Evolutionary conservation across 92 coral and sea anemone species (phyloP), one percentile per base, ranked within the genome.

Genomic region (Porites cylindrica): DNA sequence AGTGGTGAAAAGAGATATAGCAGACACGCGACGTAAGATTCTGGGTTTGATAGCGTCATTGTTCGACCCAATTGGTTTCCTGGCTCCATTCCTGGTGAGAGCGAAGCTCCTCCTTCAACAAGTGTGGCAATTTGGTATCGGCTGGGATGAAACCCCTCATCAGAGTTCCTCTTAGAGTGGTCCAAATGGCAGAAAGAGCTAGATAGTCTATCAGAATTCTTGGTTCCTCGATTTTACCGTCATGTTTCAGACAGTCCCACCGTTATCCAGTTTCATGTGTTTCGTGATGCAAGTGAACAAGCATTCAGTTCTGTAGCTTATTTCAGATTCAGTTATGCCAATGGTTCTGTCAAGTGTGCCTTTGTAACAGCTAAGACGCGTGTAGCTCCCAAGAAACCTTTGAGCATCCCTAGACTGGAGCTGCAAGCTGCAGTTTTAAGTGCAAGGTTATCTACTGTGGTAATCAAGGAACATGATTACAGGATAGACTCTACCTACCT

Each of bases 41-140:
- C 93, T 85, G 68, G 86, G 95, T 64, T 9, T 83, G 60, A 92
- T 92, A 51, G 93, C 93, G 8, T 77, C 87, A 53, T 64, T 86
- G 59, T 88, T 92, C 75, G 95, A 86, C 59, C 95, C 93, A 26
- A 63, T 81, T 43, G 95, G 95, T 12, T 80, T 82, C 77, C 86
- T 92, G 12, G 79, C 87, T 64, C 95, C 90, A 29, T 92, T 92
- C 78, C 43, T 92, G 79, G 91, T 92, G 29, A 67, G 81, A 80
- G 95, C 88, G 51, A 91, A 85, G 54, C 79, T 78, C 51, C 81
- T 80, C 12, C 95, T 84, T 51, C 85, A 81, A 51, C n/a, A 77
- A 76, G 66, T 86, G 79, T 92, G 93, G 88, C 81, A 76, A 54
- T 89, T 53, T 84, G 88, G 89, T 26, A 32, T 90, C 26, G 85